Evolutionary conservation across 2,113 vertebrate genomes (phyloP).

Genomic region (Eulacestoma nigropectus): DNA sequence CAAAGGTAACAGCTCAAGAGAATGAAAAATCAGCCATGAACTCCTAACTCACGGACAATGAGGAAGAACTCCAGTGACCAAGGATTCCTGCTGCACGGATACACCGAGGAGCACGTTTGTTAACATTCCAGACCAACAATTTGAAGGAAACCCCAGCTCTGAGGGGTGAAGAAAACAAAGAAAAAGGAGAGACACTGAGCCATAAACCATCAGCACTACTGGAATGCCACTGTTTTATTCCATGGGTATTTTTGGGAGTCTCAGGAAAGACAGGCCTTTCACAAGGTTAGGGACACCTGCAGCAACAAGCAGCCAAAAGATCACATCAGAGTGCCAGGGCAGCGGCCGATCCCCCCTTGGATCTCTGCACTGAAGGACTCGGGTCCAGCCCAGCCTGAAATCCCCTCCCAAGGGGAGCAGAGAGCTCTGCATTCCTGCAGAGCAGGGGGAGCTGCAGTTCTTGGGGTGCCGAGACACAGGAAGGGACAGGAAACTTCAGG

Average conservation of each 20-base stretch:
- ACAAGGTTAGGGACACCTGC: neutral
- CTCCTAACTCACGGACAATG: fast-evolving
- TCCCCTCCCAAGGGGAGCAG: neutral
- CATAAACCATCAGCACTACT: neutral
- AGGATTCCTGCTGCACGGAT: neutral
- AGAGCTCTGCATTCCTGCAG: neutral
- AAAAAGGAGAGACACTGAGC: neutral
- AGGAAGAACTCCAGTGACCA: neutral
- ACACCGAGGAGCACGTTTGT: fast-evolving
- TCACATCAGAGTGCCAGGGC: too few relatives aligned
- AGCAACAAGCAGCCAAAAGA: neutral
- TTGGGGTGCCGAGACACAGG: neutral
- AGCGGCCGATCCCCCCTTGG: neutral
- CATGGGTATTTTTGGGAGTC: neutral
- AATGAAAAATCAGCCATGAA: neutral
- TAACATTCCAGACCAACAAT: neutral
- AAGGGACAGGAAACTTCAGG: fast-evolving
- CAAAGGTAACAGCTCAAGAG: neutral
- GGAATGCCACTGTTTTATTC: neutral
- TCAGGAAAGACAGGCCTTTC: neutral
- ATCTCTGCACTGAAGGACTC: neutral
- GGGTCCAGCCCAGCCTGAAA: fast-evolving
- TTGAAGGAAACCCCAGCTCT: fast-evolving
- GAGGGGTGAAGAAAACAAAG: neutral
- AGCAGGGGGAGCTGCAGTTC: neutral